Base-by-base conservation (phyloP, 1,140 invertebrate species). In the Conus betulinus region DNA sequence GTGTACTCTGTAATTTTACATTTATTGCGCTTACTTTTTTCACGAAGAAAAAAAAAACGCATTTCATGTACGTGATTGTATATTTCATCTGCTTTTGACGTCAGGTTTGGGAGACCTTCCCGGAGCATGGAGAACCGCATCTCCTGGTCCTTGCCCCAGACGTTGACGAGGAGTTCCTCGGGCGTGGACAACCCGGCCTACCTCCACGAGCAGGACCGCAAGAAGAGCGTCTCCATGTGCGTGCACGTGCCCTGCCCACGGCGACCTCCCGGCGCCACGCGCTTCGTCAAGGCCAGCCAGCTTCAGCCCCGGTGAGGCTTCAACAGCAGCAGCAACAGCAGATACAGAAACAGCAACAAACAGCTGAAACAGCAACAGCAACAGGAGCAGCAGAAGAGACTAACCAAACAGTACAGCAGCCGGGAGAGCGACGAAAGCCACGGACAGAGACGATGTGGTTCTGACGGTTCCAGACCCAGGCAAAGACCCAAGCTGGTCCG, bases 161-260 rank as follows among this genome's bases (percentile, higher is more conserved):
- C 82, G 0, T 25, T 84, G 82, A 60, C 81, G 2, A 51, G 81
- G 79, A 84, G 79, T 39, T 17, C 87, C 17, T 53, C 87, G 10
- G 87, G 87, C n/a, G 81, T 88, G 67, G 87, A 88, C 82, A 88
- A 88, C 81, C 87, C 87, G 20, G 87, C 87, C 60, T 88, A 88
- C 82, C 79, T 88, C 2, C 79, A 83, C 39, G 87, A 88, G 25
- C 79, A 83, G 5, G 87, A 88, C 52, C 81, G 82, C 20, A 84
- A 88, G 81, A 88, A 88, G 53, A 76, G 81, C 79, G 78, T 88
- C 63, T 87, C 85, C 74, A 87, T 87, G 85, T 87, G 85, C 53
- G 71, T 87, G 85, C 85, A 87, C 85, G 51, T 60, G 5, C 78
- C 78, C 27, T 39, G 0, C 27, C 27, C 53, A 27, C 27, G 39